These are phyloP conservation scores for Periophthalmus modestus DNA, from an alignment of 2,113 vertebrate species.

Conservation along the genomic window DNA sequence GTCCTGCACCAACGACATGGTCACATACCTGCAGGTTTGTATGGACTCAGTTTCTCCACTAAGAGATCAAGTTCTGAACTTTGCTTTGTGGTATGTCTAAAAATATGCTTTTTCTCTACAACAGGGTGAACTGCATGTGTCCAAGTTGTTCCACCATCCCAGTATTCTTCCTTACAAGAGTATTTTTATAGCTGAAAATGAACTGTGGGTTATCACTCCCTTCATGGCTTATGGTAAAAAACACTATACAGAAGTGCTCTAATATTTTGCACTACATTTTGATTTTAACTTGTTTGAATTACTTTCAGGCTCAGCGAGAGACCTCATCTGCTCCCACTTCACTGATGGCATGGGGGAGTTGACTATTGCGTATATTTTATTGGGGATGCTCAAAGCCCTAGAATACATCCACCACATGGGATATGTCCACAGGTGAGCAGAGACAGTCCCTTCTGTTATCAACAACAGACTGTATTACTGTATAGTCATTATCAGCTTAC, in stretches of 20 bases:
- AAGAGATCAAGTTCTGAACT: not conserved
- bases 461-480: not conserved
- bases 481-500: not conserved
- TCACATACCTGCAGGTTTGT: conserved; percentile 91
- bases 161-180: conserved; percentile 95
- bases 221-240: conserved; percentile 96
- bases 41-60: not conserved
- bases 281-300: not conserved
- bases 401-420: conserved; percentile 99
- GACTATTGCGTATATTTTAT: conserved; percentile 93
- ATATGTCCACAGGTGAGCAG: conserved; percentile 92
- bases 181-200: conserved; percentile 93
- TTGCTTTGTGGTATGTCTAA: not conserved
- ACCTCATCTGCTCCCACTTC: conserved; percentile 93
- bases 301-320: conserved; percentile 89
- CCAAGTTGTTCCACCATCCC: conserved; percentile 93
- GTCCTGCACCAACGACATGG: conserved; percentile 96
- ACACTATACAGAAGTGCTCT: not conserved
- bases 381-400: conserved; percentile 90
- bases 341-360: conserved; percentile 92
- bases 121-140: conserved; percentile 92
- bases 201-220: conserved; percentile 95
- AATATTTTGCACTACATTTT: not conserved
- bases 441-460: not conserved
- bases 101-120: not conserved